Base-by-base conservation (phyloP, 2,113 vertebrate species). In the Pagrus major region DNA sequence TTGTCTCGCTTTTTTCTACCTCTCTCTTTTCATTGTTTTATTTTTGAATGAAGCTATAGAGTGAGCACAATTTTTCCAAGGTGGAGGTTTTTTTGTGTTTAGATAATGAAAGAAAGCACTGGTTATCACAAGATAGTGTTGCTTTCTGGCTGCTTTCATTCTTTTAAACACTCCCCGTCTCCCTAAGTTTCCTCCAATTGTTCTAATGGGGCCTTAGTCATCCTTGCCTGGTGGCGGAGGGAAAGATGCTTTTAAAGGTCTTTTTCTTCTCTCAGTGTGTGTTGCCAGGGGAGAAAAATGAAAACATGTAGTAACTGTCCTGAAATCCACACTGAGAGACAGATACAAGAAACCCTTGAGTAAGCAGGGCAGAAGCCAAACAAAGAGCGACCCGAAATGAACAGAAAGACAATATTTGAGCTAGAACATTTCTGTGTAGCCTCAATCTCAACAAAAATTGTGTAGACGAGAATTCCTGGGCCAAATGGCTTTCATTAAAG, bases 121-220 rank as follows among this genome's bases (percentile, higher is more conserved):
- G 86, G 86, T 88, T 92, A 92, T 92, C 91, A 91, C 72, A 80
- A 93, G 89, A 93, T 89, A 94, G 92, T 86, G 59, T 51, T 88
- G 88, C 90, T 93, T 92, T 91, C 86, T 87, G 54, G 67, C 86
- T 89, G 84, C 86, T 88, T 82, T 92, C 93, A 86, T 91, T 91
- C 90, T 86, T 88, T 93, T 86, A 92, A 93, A 93, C 81, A 86
- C 88, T 92, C 90, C 90, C 90, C 71, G 84, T 92, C 92, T 94
- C 90, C 91, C 85, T 83, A 91, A 92, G 89, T 91, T 95, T 95
- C 94, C 94, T 94, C 83, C 94, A 89, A 95, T 95, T 95, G 94
- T 95, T 95, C 91, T 83, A 91, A 89, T 80, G 87, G 89, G 88
- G 91, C 86, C 89, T 93, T 93, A 89, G 92, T 94, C 93, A 93